These are phyloP conservation scores for Pollenia griseotomentosa DNA, from an alignment of 2,888 invertebrate genomes.

Conservation along the genomic window DNA sequence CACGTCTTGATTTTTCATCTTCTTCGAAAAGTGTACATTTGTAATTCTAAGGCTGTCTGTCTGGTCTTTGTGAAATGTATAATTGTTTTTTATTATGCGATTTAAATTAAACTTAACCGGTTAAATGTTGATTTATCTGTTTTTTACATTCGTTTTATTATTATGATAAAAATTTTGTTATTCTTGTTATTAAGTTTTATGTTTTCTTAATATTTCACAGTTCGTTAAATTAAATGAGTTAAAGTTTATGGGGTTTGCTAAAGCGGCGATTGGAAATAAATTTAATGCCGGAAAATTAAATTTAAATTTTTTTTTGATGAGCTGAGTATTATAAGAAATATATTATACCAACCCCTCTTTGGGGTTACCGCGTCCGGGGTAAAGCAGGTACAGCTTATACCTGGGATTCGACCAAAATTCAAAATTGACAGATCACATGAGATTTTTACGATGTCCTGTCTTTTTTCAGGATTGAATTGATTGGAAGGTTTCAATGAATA, in stretches of 20 bases:
- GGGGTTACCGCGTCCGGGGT: too few species aligned
- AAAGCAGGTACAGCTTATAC: too few species aligned
- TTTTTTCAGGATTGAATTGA: too few species aligned
- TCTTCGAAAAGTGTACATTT: constrained; percentile 33
- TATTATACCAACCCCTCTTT: too few species aligned
- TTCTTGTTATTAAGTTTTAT: neutral
- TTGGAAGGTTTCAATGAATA: too few species aligned
- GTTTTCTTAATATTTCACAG: constrained; percentile 4
- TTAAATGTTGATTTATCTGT: constrained; percentile 21
- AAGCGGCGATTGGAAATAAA: too few species aligned
- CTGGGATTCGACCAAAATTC: too few species aligned
- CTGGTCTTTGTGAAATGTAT: constrained; percentile 33
- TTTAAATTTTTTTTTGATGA: too few species aligned
- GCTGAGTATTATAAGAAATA: too few species aligned
- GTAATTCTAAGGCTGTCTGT: neutral
- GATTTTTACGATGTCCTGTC: too few species aligned
- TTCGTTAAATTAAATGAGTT: neutral
- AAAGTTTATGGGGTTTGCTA: neutral
- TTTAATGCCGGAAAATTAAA: too few species aligned
- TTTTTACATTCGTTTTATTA: neutral
- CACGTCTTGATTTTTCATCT: constrained; percentile 6
- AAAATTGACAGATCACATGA: too few species aligned
- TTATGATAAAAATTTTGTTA: constrained; percentile 1
- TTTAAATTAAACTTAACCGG: constrained; percentile 51
- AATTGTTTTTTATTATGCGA: neutral